Percentiles rank a stretch among this genome's conserved stretches.
These are phyloP conservation scores for Bettongia penicillata DNA, from an alignment of 2,113 vertebrate species.

Conservation along the genomic window DNA sequence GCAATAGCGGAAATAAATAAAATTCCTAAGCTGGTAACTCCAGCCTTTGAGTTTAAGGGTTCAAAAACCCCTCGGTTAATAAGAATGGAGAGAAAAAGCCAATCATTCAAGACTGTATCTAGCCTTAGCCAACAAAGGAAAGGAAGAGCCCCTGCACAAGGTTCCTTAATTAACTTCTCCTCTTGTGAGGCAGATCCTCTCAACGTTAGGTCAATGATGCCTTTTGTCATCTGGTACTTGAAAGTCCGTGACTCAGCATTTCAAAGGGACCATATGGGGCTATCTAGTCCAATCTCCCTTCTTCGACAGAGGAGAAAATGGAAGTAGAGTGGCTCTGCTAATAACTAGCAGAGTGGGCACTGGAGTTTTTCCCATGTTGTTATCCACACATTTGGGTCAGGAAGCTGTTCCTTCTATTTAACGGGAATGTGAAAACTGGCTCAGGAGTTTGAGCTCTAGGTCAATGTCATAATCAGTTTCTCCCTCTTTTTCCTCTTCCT, in stretches of 20 bases:
- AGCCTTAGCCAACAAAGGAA: not conserved
- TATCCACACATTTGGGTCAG: not conserved
- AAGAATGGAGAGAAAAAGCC: not conserved
- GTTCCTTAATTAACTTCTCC: not conserved
- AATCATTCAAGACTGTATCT: not conserved
- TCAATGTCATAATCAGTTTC: slow-evolving; percentile 90
- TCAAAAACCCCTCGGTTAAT: not conserved
- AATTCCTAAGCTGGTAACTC: slow-evolving; percentile 32
- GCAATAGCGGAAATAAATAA: slow-evolving; percentile 8
- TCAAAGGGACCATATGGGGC: not conserved
- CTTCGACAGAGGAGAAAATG: not conserved
- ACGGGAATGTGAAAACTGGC: not conserved
- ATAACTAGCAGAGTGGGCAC: not conserved
- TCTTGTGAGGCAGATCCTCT: slow-evolving; percentile 5
- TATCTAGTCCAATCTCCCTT: not conserved
- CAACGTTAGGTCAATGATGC: not conserved
- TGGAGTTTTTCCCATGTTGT: not conserved
- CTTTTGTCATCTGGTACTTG: not conserved
- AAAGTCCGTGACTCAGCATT: not conserved
- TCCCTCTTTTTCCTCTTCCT: slow-evolving; percentile 93
- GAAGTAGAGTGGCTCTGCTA: not conserved
- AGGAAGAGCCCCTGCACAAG: not conserved
- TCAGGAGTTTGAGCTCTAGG: slow-evolving; percentile 75
- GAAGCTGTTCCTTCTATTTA: not conserved
- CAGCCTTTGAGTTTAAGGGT: not conserved